Percentiles rank a stretch among this genome's conserved stretches.
Evolutionary conservation across 2,888 invertebrate species (phyloP).

Genomic region (Hirtodrosophila confusa): DNA sequence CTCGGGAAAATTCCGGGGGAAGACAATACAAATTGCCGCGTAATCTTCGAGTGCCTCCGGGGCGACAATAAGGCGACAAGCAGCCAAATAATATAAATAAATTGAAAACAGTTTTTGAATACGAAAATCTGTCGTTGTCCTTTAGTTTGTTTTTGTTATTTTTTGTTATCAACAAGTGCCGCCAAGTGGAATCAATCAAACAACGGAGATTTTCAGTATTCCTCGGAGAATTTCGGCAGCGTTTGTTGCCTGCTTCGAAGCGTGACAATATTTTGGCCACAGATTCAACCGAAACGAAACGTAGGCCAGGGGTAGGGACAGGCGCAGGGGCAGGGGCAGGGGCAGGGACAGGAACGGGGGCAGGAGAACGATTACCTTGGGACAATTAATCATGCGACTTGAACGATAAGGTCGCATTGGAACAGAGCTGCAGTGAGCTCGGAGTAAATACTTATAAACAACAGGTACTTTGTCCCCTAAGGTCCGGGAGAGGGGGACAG

Average conservation of each 20-base stretch:
- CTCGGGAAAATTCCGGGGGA: slow-evolving; percentile 40
- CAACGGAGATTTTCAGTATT: slow-evolving; percentile 32
- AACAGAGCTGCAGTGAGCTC: slow-evolving; percentile 29
- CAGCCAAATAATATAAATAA: slow-evolving; percentile 32
- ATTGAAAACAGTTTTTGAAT: slow-evolving; percentile 54
- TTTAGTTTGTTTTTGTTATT: slow-evolving; percentile 57
- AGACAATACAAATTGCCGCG: slow-evolving; percentile 80
- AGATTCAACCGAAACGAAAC: slow-evolving; percentile 62
- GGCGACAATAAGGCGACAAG: slow-evolving; percentile 35
- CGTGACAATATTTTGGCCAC: slow-evolving; percentile 80
- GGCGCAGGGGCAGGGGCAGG: background rate
- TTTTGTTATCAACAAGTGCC: slow-evolving; percentile 72
- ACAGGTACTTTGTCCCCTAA: slow-evolving; percentile 64
- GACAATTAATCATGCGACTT: slow-evolving; percentile 69
- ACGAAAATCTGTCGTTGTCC: slow-evolving; percentile 48
- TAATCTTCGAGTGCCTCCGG: slow-evolving; percentile 65
- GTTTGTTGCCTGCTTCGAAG: slow-evolving; percentile 54
- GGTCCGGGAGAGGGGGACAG: slow-evolving; percentile 25
- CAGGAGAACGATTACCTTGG: slow-evolving; percentile 20
- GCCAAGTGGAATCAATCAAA: slow-evolving; percentile 78
- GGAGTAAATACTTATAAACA: slow-evolving; percentile 15
- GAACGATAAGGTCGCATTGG: slow-evolving; percentile 67
- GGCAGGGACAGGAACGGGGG: slow-evolving; percentile 36
- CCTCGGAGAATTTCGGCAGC: slow-evolving; percentile 50
- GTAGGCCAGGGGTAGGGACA: background rate